These are phyloP conservation scores for Cisticola juncidis DNA, from an alignment of 2,113 vertebrate species.

Conservation along the genomic window DNA sequence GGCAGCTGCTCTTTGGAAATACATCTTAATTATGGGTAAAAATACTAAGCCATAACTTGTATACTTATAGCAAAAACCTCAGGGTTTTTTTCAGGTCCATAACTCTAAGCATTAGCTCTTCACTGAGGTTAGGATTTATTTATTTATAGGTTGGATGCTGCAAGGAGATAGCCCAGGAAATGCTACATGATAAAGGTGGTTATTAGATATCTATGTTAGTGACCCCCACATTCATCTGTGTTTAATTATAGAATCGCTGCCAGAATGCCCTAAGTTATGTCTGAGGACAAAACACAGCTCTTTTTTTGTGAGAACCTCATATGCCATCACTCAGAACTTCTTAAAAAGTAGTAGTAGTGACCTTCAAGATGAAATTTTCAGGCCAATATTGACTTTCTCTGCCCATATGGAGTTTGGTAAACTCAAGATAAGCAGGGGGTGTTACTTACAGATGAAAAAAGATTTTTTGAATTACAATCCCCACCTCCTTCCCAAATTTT, in stretches of 20 bases:
- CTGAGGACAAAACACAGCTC: not conserved
- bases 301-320: not conserved
- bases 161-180: constrained; percentile 36
- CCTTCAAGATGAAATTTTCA: not conserved
- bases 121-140: constrained; percentile 19
- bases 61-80: not conserved
- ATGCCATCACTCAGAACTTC: not conserved
- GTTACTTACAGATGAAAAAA: no score
- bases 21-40: constrained; percentile 59
- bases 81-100: not conserved
- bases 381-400: not conserved
- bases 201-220: not conserved
- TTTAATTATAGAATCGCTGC: constrained; percentile 6
- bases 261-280: not conserved
- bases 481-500: not conserved
- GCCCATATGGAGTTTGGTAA: not conserved
- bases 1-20: constrained; percentile 15
- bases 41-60: constrained; percentile 33
- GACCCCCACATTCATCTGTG: not conserved
- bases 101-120: constrained; percentile 7
- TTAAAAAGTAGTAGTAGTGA: not conserved
- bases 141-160: constrained; percentile 5
- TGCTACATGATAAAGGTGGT: not conserved
- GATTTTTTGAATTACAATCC: no score
- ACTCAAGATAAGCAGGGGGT: not conserved